Conservation (phyloP, 2,113 vertebrate species). For the Notothenia rossii region DNA sequence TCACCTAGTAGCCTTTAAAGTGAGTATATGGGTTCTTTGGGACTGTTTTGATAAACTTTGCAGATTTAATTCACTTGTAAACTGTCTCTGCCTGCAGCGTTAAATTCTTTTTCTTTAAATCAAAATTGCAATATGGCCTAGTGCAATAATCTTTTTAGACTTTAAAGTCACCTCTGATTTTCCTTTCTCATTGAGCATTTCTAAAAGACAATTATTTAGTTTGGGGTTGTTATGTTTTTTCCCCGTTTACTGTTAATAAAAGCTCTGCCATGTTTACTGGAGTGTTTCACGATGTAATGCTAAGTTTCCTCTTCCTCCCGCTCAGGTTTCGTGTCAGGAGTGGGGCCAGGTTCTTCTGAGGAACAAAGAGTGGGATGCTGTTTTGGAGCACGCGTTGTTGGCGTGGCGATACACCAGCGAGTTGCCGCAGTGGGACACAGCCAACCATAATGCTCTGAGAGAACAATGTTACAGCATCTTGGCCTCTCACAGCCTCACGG, state of each 20-base stretch:
- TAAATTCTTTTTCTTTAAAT: no score
- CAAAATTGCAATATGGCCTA: no score
- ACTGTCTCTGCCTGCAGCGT: no score
- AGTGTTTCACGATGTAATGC: neutral
- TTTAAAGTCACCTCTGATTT: neutral
- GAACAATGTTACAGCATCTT: constrained; percentile 78
- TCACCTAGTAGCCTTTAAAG: constrained; percentile 82
- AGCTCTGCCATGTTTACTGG: neutral
- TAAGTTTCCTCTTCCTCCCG: neutral
- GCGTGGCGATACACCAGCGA: constrained; percentile 79
- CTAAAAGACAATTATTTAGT: neutral
- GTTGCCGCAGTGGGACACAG: constrained; percentile 81
- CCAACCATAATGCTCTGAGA: constrained; percentile 68
- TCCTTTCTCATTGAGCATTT: neutral
- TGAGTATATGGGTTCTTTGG: constrained; percentile 41
- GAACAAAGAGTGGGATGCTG: constrained; percentile 74
- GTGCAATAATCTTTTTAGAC: no score
- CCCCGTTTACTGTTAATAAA: neutral
- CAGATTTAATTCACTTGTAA: no score
- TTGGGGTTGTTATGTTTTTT: no score
- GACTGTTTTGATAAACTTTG: no score
- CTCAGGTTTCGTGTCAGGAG: constrained; percentile 80
- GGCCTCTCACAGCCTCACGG: constrained; percentile 65
- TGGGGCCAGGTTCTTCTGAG: constrained; percentile 76
- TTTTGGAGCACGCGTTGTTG: constrained; percentile 76